Evolutionary conservation across 2,113 vertebrate genomes (phyloP).

Genomic region (Ammodytes marinus): DNA sequence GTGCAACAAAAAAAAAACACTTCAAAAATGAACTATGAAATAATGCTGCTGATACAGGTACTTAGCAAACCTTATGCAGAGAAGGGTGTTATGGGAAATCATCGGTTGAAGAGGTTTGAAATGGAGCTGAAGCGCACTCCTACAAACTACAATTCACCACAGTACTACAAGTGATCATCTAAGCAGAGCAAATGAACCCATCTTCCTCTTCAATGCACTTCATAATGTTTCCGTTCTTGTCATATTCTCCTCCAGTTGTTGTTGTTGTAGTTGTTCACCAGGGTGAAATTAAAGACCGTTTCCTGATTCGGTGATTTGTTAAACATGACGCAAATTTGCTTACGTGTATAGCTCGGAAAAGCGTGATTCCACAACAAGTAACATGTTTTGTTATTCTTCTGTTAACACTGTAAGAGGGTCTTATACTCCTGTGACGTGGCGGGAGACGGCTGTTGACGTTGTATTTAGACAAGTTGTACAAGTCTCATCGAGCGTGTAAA

Average conservation of each 20-base stretch:
- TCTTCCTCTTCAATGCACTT: not conserved
- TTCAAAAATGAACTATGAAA: not conserved
- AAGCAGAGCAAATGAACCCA: not conserved
- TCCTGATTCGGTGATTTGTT: not conserved
- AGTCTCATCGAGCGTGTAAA: constrained; percentile 45
- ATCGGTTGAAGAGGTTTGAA: not conserved
- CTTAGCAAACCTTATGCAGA: not conserved
- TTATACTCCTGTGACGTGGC: constrained; percentile 4
- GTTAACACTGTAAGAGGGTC: constrained; percentile 1
- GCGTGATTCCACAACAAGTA: not conserved
- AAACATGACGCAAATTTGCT: not conserved
- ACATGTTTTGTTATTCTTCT: constrained; percentile 12
- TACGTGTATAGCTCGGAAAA: not conserved
- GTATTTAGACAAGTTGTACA: constrained; percentile 33
- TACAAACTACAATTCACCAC: not conserved
- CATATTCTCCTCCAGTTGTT: not conserved
- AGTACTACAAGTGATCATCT: not conserved
- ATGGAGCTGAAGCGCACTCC: not conserved
- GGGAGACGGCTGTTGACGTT: constrained; percentile 6
- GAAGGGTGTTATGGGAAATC: not conserved
- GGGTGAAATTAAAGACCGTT: not conserved
- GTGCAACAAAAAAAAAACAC: constrained; percentile 1
- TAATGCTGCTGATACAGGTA: not conserved
- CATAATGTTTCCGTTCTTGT: not conserved
- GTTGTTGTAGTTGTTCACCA: not conserved